Conservation (phyloP, 2,797 vertebrate genomes). For the Rhabdophis nuchalis region DNA sequence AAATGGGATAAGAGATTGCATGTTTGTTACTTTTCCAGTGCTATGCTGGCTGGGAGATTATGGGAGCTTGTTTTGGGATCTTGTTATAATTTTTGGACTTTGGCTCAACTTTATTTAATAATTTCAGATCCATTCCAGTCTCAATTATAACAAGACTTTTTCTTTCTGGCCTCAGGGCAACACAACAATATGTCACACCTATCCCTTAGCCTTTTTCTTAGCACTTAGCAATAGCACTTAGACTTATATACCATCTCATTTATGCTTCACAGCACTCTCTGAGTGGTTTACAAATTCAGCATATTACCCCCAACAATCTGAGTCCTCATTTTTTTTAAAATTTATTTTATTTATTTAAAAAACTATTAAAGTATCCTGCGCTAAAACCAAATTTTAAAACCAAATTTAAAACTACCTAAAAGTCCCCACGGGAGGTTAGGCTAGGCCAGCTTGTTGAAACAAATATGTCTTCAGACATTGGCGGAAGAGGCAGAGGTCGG, state of each 20-base stretch:
- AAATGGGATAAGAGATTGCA: background rate
- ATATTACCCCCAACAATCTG: background rate
- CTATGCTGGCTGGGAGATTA: background rate
- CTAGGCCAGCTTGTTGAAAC: too few relatives aligned
- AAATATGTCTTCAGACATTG: too few relatives aligned
- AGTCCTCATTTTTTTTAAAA: too few relatives aligned
- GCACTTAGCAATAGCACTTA: background rate
- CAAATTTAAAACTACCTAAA: too few relatives aligned
- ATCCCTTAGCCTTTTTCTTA: background rate
- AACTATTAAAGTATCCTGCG: too few relatives aligned
- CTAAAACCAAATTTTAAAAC: too few relatives aligned
- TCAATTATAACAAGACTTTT: background rate
- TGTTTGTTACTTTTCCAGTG: background rate
- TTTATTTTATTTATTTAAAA: too few relatives aligned
- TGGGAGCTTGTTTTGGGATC: background rate
- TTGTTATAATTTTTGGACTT: background rate
- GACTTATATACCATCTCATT: background rate
- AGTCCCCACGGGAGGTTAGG: too few relatives aligned
- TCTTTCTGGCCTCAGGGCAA: background rate
- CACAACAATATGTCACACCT: background rate
- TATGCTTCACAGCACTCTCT: background rate
- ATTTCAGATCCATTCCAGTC: background rate
- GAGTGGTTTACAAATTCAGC: background rate
- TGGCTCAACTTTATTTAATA: background rate
- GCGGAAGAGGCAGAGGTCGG: too few relatives aligned